Evolutionary conservation across 2,888 invertebrate genomes (phyloP), one percentile per base, ranked within the genome.

Genomic region (Pseudoips prasinana): DNA sequence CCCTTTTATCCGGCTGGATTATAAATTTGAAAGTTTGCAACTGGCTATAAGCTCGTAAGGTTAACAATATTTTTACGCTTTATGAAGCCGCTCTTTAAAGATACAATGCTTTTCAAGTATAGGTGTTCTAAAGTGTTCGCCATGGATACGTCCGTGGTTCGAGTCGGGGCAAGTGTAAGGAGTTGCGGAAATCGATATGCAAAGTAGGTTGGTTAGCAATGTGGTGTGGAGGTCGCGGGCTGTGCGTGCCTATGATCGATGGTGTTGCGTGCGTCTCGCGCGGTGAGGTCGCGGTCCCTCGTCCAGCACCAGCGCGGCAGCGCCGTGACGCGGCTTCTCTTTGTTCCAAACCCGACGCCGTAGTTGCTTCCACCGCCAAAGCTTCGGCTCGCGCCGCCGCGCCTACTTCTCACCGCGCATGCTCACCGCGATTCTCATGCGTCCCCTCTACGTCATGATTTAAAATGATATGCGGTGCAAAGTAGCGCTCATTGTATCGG

Each of bases 191-290:
- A 77, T 81, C 72, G 65, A 73, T 80, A 79, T 74, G 64, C 62
- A 65, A 78, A 77, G 64, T 66, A 64, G 68, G 71, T 73, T 67
- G 60, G 63, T 53, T 58, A 58, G 66, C 55, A 59, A 58, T 66
- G 63, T 69, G 66, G 62, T 70, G 68, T 68, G 63, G 73, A 68
- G 67, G 70, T 73, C 68, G 68, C 61, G 49, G 41, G 49, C 49
- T 50, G 70, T 77, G 81, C 83, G 80, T 84, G 83, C 57, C 66
- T 64, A 66, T 78, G 78, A 79, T 78, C 75, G 77, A 78, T 81
- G 77, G 62, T 68, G 54, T 77, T 71, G 80, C 81, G 82, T 80
- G 56, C 50, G 54, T 58, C 65, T 65, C 53, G 57, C 57, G 63
- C 58, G 62, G 67, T 65, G 69, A 69, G 70, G 68, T 64, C 69